Evolutionary conservation across 1,140 invertebrate species (phyloP).

Genomic region (Agrilus planipennis): DNA sequence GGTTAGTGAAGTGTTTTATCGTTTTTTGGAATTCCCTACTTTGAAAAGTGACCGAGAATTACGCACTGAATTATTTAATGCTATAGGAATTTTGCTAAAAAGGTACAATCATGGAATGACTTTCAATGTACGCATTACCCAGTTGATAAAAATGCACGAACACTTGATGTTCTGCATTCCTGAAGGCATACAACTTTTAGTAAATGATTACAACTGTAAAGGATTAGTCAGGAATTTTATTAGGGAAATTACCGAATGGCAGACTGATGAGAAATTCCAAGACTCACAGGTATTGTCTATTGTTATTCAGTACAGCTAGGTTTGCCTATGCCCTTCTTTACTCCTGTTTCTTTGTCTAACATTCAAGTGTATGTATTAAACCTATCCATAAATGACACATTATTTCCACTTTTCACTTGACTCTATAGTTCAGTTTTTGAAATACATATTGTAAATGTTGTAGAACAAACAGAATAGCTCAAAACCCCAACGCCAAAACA

Average conservation of each 20-base stretch:
- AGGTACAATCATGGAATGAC: constrained; percentile 49
- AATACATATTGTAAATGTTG: too few species aligned
- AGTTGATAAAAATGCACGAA: constrained; percentile 56
- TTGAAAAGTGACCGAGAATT: constrained; percentile 40
- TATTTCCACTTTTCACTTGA: too few species aligned
- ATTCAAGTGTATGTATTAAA: too few species aligned
- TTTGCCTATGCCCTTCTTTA: too few species aligned
- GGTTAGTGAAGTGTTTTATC: constrained; percentile 51
- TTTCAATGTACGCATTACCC: constrained; percentile 44
- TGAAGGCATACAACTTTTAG: constrained; percentile 45
- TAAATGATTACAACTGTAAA: constrained; percentile 42
- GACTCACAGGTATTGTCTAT: constrained; percentile 29
- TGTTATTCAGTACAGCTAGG: too few species aligned
- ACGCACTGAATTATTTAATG: constrained; percentile 46
- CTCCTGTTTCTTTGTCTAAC: too few species aligned
- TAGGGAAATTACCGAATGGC: constrained; percentile 50
- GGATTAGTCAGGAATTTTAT: constrained; percentile 51
- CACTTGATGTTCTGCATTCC: constrained; percentile 46
- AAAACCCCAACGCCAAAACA: too few species aligned
- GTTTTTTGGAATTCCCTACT: constrained; percentile 46
- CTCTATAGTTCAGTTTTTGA: too few species aligned
- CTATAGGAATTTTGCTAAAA: constrained; percentile 50
- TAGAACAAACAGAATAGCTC: too few species aligned
- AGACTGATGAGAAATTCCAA: constrained; percentile 37
- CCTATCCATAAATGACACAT: too few species aligned